A percentile compares a stretch with the other conserved stretches of the same genome.
Evolutionary conservation across 1,140 invertebrate genomes (phyloP).

Genomic region (Pseudoatta argentina): DNA sequence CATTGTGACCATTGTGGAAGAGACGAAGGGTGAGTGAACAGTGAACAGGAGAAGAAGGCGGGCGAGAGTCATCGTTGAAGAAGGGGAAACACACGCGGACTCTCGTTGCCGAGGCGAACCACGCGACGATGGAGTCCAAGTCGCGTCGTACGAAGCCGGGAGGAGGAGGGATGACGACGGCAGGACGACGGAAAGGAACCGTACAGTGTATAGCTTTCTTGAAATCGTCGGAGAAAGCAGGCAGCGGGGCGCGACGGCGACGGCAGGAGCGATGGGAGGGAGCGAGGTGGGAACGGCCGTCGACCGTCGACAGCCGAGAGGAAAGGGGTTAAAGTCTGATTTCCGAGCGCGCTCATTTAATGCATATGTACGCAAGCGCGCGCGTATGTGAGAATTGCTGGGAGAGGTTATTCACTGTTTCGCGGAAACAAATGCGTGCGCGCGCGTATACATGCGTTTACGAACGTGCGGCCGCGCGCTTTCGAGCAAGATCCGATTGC

Average conservation of each 20-base stretch:
- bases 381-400: constrained; percentile 55
- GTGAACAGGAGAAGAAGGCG: constrained; percentile 35
- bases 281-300: neutral
- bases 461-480: constrained; percentile 33
- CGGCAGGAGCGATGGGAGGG: neutral
- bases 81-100: constrained; percentile 19
- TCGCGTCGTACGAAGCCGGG: neutral
- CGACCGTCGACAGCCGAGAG: neutral
- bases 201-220: constrained; percentile 59
- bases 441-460: constrained; percentile 3
- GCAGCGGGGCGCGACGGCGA: neutral
- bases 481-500: constrained; percentile 35
- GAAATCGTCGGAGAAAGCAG: constrained; percentile 63
- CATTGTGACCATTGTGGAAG: constrained; percentile 34
- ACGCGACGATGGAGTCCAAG: constrained; percentile 55
- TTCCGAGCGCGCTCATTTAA: neutral
- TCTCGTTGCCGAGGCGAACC: constrained; percentile 64
- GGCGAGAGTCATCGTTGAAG: constrained; percentile 24
- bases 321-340: neutral
- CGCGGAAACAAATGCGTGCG: constrained; percentile 61
- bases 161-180: constrained; percentile 38
- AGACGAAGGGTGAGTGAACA: constrained; percentile 49
- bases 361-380: no score
- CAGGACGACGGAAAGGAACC: constrained; percentile 35
- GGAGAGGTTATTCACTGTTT: constrained; percentile 74